These are phyloP conservation scores for Ichneumoninae sp. DNA, from an alignment of 2,888 invertebrate species.

Conservation along the genomic window DNA sequence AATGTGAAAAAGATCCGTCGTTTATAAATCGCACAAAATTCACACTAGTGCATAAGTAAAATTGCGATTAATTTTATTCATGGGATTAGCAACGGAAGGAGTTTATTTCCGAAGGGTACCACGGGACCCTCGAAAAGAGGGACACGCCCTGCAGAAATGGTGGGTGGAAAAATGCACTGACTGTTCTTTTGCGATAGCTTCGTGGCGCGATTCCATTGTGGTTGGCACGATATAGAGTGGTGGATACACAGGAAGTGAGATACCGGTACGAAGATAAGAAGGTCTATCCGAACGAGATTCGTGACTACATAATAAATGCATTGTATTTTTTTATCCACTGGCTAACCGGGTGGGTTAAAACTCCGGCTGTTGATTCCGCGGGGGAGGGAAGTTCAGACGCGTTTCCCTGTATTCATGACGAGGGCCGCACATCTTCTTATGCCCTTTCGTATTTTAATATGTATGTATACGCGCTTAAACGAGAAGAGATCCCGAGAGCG, in stretches of 20 bases:
- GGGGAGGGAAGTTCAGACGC: constrained; percentile 3
- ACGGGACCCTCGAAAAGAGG: too few relatives aligned
- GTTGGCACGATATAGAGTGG: constrained; percentile 30
- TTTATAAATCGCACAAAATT: too few relatives aligned
- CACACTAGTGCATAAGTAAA: too few relatives aligned
- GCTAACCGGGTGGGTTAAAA: background rate
- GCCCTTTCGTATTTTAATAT: constrained; percentile 49
- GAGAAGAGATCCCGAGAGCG: constrained; percentile 16
- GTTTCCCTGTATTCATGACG: constrained; percentile 36
- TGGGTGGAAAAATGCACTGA: constrained; percentile 20
- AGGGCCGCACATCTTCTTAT: constrained; percentile 30
- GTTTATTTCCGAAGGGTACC: too few relatives aligned
- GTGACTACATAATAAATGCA: constrained; percentile 35
- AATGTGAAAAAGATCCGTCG: too few relatives aligned
- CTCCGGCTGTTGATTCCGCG: background rate
- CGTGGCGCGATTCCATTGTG: constrained; percentile 21
- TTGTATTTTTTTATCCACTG: constrained; percentile 22
- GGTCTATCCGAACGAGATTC: constrained; percentile 24
- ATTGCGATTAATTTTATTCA: too few relatives aligned
- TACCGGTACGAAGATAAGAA: constrained; percentile 48
- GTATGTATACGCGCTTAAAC: constrained; percentile 4
- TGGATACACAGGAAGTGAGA: constrained; percentile 54
- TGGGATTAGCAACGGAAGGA: too few relatives aligned
- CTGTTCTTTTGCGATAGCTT: constrained; percentile 11
- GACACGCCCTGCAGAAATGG: too few relatives aligned